phyloP scores from a whole-genome alignment of 2,888 invertebrate genomes.

The Drosophila glabriapex region DNA sequence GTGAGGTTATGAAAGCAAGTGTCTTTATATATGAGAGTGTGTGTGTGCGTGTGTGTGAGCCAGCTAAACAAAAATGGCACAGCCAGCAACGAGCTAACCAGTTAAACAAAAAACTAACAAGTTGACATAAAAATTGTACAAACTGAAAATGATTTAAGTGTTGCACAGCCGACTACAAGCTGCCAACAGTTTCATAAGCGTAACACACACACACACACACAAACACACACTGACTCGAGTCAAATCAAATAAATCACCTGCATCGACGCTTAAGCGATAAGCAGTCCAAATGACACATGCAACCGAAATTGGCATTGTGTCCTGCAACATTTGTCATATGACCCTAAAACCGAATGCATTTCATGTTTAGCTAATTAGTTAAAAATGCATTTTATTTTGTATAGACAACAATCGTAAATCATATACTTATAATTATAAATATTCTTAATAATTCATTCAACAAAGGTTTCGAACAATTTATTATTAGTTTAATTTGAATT shows the following conservation, averaged over 20 bases:
- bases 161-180: conserved; percentile 18
- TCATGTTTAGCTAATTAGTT: background rate
- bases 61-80: conserved; percentile 69
- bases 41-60: conserved; percentile 18
- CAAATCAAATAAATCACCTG: conserved; percentile 52
- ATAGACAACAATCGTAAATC: background rate
- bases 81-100: conserved; percentile 31
- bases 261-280: conserved; percentile 57
- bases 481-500: background rate
- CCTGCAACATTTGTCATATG: background rate
- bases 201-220: background rate
- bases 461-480: background rate
- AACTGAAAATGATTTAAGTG: conserved; percentile 78
- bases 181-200: conserved; percentile 11
- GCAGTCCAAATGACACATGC: conserved; percentile 46
- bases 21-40: conserved; percentile 17
- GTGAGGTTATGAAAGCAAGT: conserved; percentile 9
- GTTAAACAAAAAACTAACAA: conserved; percentile 28
- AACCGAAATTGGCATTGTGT: conserved; percentile 42
- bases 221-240: background rate
- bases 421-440: background rate
- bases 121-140: conserved; percentile 78
- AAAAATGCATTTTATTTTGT: background rate
- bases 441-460: background rate
- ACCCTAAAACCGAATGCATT: background rate